These are phyloP conservation scores for Lepidurus arcticus DNA, from an alignment of 1,140 invertebrate species.

Conservation along the genomic window DNA sequence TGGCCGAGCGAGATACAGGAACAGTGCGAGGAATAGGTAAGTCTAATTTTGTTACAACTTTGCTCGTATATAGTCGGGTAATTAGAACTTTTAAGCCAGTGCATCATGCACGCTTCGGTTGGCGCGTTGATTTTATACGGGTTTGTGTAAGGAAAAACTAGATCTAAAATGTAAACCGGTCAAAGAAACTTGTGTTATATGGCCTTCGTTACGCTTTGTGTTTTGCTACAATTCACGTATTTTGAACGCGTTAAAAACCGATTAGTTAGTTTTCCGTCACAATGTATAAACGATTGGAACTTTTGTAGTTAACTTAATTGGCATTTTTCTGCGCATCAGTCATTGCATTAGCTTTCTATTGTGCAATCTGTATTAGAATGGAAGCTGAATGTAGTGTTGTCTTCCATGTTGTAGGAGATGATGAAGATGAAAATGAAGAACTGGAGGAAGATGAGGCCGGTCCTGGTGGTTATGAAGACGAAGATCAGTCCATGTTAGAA, in stretches of 20 bases:
- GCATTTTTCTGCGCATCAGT: too few species aligned
- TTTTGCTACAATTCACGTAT: too few species aligned
- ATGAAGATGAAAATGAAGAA: conserved; percentile 38
- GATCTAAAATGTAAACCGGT: background rate
- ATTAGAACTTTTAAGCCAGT: background rate
- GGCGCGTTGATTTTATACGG: background rate
- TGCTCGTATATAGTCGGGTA: background rate
- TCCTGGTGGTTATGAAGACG: conserved; percentile 38
- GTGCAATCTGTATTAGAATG: background rate
- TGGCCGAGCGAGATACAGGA: background rate
- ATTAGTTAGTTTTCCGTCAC: too few species aligned
- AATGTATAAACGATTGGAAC: too few species aligned
- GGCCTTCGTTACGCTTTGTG: too few species aligned
- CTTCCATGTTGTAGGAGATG: conserved; percentile 31
- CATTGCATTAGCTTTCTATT: too few species aligned
- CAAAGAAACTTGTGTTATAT: too few species aligned
- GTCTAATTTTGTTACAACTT: background rate
- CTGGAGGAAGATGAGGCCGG: conserved; percentile 38
- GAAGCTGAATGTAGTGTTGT: background rate
- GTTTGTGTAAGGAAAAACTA: background rate
- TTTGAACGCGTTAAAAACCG: too few species aligned
- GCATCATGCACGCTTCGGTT: background rate
- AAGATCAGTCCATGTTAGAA: conserved; percentile 37
- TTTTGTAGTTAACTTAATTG: too few species aligned
- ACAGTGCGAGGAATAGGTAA: background rate